Conservation (phyloP, 2,113 vertebrate genomes). For the Pungitius pungitius region DNA sequence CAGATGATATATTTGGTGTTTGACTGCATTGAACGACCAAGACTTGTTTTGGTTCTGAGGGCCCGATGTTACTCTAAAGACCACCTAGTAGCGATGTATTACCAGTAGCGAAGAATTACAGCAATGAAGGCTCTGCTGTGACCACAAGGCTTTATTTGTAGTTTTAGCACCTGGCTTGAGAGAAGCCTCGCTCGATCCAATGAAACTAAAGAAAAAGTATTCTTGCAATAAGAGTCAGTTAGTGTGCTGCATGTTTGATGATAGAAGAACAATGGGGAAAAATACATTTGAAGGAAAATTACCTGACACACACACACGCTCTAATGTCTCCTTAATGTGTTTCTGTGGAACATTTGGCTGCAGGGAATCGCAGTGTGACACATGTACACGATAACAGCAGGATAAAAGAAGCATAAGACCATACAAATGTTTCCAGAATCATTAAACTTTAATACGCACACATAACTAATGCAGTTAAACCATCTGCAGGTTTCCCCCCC, state of each 20-base stretch:
- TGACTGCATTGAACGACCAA: no score
- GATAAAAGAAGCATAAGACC: slow-evolving; percentile 47
- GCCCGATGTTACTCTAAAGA: neutral
- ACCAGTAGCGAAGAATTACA: slow-evolving; percentile 5
- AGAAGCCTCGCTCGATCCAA: slow-evolving; percentile 33
- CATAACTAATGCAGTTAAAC: slow-evolving; percentile 67
- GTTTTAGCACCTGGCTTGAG: slow-evolving; percentile 31
- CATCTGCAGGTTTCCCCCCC: slow-evolving; percentile 38
- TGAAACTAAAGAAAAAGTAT: slow-evolving; percentile 27
- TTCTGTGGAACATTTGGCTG: slow-evolving; percentile 60
- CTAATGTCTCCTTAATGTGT: slow-evolving; percentile 66
- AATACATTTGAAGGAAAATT: slow-evolving; percentile 46
- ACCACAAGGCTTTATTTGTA: slow-evolving; percentile 27
- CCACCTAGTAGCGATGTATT: no score
- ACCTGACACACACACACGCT: slow-evolving; percentile 43
- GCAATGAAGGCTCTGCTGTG: slow-evolving; percentile 21
- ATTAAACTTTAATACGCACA: slow-evolving; percentile 73
- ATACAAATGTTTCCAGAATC: slow-evolving; percentile 58
- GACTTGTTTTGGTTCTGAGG: no score
- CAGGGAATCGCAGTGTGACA: slow-evolving; percentile 58
- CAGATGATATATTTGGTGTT: neutral
- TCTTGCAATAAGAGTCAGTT: slow-evolving; percentile 11
- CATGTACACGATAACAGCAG: slow-evolving; percentile 62
- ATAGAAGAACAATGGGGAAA: slow-evolving; percentile 38
- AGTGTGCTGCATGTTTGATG: slow-evolving; percentile 25